Evolutionary conservation across 2,113 vertebrate genomes (phyloP), one percentile per base, ranked within the genome.

Genomic region (Paradisaea rubra): DNA sequence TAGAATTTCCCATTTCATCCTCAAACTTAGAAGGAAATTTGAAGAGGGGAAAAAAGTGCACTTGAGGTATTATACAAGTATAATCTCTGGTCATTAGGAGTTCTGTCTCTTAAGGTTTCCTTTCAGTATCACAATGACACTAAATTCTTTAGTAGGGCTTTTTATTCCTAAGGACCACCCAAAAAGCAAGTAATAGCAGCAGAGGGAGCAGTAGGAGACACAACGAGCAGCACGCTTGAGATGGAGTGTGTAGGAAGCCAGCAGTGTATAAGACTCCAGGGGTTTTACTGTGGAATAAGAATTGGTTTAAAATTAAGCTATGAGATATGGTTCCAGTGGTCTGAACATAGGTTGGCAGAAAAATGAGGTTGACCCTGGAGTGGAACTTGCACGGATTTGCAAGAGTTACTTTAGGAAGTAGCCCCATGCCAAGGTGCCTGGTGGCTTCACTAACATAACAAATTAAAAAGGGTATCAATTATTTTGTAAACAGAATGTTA

Each of bases 1-100:
- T 78, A 41, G 59, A 80, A 89, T 94, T 91, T 91, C 49, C 73
- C 52, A 37, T 79, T 92, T 87, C 20, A 42, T 79, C 35, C n/a
- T 31, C 31, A 49, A 41, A 84, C 91, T 88, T 88, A 50, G 57
- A n/a, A 81, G 85, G 63, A 85, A 89, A 77, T 83, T 73, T 86
- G 24, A 76, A 56, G n/a, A 53, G 15, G 15, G 23, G 5, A 4
- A 25, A 52, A 31, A 87, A 28, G 15, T 23, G 2, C 68, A 3
- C 42, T 80, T 24, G 7, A 19, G 18, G 19, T 68, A 23, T 84
- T 81, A 37, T 17, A 10, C 33, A 49, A 61, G 42, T 35, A n/a
- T 76, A 77, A 66, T 72, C 28, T 31, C 2, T 33, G 4, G 25
- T 78, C 52, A 64, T 72, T 49, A 60, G 30, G 24, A 56, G 9